Base-by-base conservation (phyloP, 2,888 invertebrate species). In the Oligia fasciuncula region DNA sequence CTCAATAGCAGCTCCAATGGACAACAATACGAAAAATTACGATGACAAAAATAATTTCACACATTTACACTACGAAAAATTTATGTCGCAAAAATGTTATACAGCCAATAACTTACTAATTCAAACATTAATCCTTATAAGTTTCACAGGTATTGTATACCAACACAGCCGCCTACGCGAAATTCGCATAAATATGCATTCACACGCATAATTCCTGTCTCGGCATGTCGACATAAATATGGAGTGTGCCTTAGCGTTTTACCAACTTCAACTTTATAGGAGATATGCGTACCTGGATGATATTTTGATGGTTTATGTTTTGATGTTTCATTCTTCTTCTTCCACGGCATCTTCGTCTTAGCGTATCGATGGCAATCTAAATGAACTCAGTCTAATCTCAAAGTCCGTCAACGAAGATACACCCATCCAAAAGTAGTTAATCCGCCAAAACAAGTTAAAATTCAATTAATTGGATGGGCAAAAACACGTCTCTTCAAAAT, bases 161-260 rank as follows among this genome's bases (percentile, higher is more conserved):
- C 66, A 73, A 86, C 86, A 84, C 72, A 80, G 43, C 81, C 91
- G 82, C 91, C 91, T 89, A 92, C 93, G 88, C 90, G 71, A 84
- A 77, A 81, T 83, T 88, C 80, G 84, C 92, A 94, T 94, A 94
- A 94, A 94, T 94, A 94, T 94, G 94, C 93, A 94, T 92, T 92
- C 93, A 91, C 92, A 93, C 91, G 92, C 91, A 93, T 92, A 93
- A 92, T 92, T 91, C 89, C 88, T 89, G 84, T 85, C 86, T 86
- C 86, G 91, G 90, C 91, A 90, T 89, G 89, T 88, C 87, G 86
- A 69, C 91, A 91, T 92, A 89, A 91, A 88, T 93, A 92, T 88
- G 92, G 89, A 92, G 90, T 91, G 91, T 91, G 91, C 92, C 91
- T 90, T 88, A 88, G 85, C 83, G 80, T 87, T 84, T 63, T 78